Conservation (phyloP, 2,113 vertebrate species). For the Accipiter cooperii region DNA sequence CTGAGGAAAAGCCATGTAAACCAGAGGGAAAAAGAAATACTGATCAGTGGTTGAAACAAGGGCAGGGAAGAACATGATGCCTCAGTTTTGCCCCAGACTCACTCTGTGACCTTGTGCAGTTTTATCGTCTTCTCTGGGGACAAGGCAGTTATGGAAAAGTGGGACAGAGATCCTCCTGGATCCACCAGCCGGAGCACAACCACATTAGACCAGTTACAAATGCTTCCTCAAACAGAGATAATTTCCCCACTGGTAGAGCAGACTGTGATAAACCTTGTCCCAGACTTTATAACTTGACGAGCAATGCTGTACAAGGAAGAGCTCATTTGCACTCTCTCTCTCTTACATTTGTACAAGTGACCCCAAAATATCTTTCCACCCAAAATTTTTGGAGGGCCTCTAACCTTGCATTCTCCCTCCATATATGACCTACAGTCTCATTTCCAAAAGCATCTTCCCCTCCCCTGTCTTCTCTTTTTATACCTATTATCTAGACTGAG, state of each 20-base stretch:
- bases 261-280: neutral
- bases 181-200: neutral
- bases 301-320: neutral
- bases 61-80: neutral
- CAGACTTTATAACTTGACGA: neutral
- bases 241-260: neutral
- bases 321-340: neutral
- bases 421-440: neutral
- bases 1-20: neutral
- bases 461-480: neutral
- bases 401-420: neutral
- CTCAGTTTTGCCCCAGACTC: neutral
- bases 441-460: neutral
- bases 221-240: neutral
- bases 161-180: neutral
- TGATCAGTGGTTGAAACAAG: neutral
- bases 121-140: neutral
- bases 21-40: neutral
- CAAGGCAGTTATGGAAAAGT: neutral
- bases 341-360: neutral
- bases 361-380: neutral
- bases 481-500: slow-evolving; percentile 17
- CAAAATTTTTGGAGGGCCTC: neutral
- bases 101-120: neutral
- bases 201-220: neutral